phyloP scores from a whole-genome alignment of 1,140 invertebrate species.

The Halictus rubicundus region DNA sequence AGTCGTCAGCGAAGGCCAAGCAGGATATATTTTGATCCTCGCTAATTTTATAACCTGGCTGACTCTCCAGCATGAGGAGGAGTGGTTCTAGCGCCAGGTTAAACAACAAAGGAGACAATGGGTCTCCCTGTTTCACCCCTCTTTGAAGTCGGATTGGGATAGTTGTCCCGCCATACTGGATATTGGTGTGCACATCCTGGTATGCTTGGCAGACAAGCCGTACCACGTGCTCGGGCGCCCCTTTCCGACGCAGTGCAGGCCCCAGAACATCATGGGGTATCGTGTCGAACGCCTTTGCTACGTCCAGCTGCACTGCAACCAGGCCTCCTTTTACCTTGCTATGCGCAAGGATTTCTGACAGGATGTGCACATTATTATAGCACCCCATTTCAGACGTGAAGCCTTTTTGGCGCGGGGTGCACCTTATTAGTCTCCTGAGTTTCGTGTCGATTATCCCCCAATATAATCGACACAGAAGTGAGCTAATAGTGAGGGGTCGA shows the following conservation, averaged over 20 bases:
- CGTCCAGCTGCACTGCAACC: conserved; percentile 21
- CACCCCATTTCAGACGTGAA: conserved; percentile 57
- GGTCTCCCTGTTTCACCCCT: conserved; percentile 39
- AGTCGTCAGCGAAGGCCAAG: conserved; percentile 41
- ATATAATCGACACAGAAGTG: conserved; percentile 53
- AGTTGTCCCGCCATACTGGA: conserved; percentile 11
- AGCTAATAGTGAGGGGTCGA: conserved; percentile 60
- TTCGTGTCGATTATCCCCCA: conserved; percentile 57
- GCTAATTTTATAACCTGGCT: background rate
- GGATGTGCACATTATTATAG: conserved; percentile 48
- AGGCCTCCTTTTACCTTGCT: conserved; percentile 38
- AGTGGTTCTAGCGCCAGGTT: conserved; percentile 50
- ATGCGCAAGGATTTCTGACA: conserved; percentile 21
- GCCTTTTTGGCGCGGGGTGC: conserved; percentile 59
- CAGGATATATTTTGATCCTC: background rate
- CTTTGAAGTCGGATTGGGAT: conserved; percentile 24
- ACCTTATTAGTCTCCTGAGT: conserved; percentile 30
- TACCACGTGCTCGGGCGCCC: conserved; percentile 26
- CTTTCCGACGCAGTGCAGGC: conserved; percentile 33
- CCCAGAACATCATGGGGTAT: conserved; percentile 16
- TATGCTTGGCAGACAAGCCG: background rate
- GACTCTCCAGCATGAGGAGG: conserved; percentile 35
- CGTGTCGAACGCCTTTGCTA: conserved; percentile 27
- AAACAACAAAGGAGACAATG: conserved; percentile 3
- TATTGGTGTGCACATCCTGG: conserved; percentile 8